Conservation (phyloP, 2,888 invertebrate species). For the Aphelenchoides bicaudatus region DNA sequence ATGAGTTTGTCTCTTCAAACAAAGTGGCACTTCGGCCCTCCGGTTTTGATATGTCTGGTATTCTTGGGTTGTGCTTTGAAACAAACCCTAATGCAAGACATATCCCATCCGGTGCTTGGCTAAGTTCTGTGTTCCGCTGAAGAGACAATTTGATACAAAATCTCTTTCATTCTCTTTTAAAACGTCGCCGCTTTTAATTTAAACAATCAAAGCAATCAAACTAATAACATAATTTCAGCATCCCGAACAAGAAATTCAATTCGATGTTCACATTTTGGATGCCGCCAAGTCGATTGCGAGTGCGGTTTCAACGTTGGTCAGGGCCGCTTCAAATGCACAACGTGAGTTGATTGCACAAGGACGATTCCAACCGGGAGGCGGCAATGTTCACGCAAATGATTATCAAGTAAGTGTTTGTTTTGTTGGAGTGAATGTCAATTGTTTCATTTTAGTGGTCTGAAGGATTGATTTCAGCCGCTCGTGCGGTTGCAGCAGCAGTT, state of each 20-base stretch:
- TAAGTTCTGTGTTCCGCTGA: too few species aligned
- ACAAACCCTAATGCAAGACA: constrained; percentile 97
- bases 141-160: too few species aligned
- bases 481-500: constrained; percentile 92
- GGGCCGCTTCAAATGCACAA: constrained; percentile 94
- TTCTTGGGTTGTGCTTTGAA: constrained; percentile 84
- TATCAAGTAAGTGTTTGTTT: too few species aligned
- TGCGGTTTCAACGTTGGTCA: constrained; percentile 90
- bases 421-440: too few species aligned
- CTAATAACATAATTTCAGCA: constrained; percentile 67
- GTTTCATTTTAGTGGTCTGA: constrained; percentile 61
- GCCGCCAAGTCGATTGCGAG: constrained; percentile 95
- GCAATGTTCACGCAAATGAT: constrained; percentile 28
- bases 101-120: constrained; percentile 70
- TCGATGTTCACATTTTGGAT: constrained; percentile 97
- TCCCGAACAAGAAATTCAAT: constrained; percentile 87
- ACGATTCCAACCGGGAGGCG: constrained; percentile 66
- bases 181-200: constrained; percentile 13
- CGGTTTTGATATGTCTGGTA: constrained; percentile 98
- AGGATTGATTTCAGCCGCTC: constrained; percentile 68
- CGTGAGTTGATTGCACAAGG: constrained; percentile 83
- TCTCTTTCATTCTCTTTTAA: constrained; percentile 1
- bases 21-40: constrained; percentile 2
- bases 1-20: background rate
- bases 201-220: background rate